Percentiles rank a stretch among this genome's conserved stretches.
These are phyloP conservation scores for Agrochola litura DNA, from an alignment of 2,888 invertebrate species.

Conservation along the genomic window DNA sequence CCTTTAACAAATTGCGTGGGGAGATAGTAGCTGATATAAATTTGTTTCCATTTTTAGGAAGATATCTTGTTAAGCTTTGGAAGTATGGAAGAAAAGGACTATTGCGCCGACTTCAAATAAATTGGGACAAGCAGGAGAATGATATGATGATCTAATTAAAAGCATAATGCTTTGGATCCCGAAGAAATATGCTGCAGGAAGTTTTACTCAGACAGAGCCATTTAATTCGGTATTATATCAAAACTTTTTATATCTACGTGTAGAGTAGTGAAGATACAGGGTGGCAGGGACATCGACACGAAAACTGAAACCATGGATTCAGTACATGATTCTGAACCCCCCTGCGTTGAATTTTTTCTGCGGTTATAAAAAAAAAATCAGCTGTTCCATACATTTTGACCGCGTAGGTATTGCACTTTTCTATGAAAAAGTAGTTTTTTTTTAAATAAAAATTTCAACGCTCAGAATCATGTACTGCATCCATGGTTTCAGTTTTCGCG, in stretches of 20 bases:
- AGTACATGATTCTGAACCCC: too few species aligned
- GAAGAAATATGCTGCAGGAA: neutral
- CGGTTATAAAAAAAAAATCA: too few species aligned
- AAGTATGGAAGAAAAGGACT: neutral
- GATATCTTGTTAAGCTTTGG: neutral
- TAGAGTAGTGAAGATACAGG: too few species aligned
- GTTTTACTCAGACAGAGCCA: neutral
- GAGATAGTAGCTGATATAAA: constrained; percentile 39
- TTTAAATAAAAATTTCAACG: too few species aligned
- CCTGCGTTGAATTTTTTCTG: too few species aligned
- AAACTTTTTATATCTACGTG: neutral
- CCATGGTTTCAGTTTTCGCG: too few species aligned
- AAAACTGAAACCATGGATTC: too few species aligned
- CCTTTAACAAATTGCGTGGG: constrained; percentile 22
- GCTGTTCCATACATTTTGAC: too few species aligned
- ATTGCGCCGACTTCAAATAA: neutral
- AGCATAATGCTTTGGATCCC: neutral
- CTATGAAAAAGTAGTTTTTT: too few species aligned
- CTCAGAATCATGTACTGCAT: too few species aligned
- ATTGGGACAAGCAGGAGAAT: neutral
- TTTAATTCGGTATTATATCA: neutral
- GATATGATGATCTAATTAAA: neutral
- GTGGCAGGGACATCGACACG: too few species aligned
- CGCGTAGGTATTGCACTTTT: too few species aligned
- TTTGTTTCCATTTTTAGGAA: constrained; percentile 2